Evolutionary conservation across 2,888 invertebrate genomes (phyloP).

Genomic region (Alsophila aescularia): DNA sequence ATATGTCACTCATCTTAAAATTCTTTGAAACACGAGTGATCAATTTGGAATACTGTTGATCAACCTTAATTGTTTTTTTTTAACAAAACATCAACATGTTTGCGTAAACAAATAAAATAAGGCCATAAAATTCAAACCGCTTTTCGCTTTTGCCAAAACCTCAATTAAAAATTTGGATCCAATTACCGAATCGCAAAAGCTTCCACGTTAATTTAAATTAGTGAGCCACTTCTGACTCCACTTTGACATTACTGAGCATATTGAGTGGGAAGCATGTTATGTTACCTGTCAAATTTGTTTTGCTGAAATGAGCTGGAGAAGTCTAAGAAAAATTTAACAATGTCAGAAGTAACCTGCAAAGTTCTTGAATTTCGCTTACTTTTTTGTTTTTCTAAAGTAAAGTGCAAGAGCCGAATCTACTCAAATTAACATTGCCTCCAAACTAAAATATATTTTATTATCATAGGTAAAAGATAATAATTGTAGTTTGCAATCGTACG

Average conservation of each 20-base stretch:
- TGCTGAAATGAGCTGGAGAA: background rate
- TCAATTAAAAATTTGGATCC: conserved; percentile 30
- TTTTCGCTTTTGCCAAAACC: conserved; percentile 11
- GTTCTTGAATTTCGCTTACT: too few relatives aligned
- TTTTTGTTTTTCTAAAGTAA: too few relatives aligned
- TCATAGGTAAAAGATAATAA: background rate
- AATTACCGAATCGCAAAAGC: conserved; percentile 27
- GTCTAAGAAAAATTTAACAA: background rate
- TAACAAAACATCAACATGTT: conserved; percentile 5
- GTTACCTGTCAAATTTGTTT: background rate
- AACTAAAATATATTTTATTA: too few relatives aligned
- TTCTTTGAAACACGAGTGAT: too few relatives aligned
- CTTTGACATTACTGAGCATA: conserved; percentile 20
- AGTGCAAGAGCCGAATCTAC: background rate
- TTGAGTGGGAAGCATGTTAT: background rate
- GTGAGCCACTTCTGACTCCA: too few relatives aligned
- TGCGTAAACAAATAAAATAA: conserved; percentile 1
- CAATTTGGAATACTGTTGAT: too few relatives aligned
- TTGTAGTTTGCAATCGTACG: too few relatives aligned
- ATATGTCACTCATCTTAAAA: too few relatives aligned
- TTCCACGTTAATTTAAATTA: conserved; percentile 31
- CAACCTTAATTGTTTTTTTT: too few relatives aligned
- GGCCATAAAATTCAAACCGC: background rate
- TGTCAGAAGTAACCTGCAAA: background rate
- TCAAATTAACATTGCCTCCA: background rate